Base-by-base conservation (phyloP, 2,888 invertebrate genomes). In the Pseudolycoriella hygida region DNA sequence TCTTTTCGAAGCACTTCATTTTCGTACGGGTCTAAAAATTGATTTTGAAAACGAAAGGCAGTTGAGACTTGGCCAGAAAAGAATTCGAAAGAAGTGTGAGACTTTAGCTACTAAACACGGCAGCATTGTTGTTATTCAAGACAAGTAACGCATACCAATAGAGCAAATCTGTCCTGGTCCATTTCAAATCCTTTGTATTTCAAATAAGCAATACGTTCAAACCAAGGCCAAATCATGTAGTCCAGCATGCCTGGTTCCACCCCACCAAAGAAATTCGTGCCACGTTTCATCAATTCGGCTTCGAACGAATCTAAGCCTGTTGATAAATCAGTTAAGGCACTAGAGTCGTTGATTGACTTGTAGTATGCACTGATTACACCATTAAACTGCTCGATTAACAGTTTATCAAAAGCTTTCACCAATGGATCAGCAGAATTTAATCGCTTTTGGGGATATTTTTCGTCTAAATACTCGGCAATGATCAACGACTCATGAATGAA, bases 221-320 rank as follows among this genome's bases (percentile, higher is more conserved):
- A 73, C 79, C 85, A 86, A 2, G 87, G 87, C 85, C 85, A 87
- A 51, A 87, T 75, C 71, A 86, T 84, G 53, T 78, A 80, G 59
- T 88, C 87, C 44, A 86, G 64, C 71, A 82, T 74, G 40, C 85
- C 85, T 1, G 86, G 82, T 46, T 72, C 70, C 44, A 67, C 64
- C 0, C 84, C 83, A 48, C 76, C 69, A 52, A 83, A 75, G 60
- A 71, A 87, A 43, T 68, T 68, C 1, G 74, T 74, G 17, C 71
- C 73, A 43, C 86, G 72, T 17, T 62, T 63, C 20, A 59, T 59
- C 5, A 87, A 59, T 57, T 82, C 82, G 43, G 68, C 69, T 56
- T 87, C 80, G 44, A 81, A 74, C 2, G 67, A 53, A 50, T 76
- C 73, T 5, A 86, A 59, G 1, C 73, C 76, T 43, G 68, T 66